Evolutionary conservation across 2,113 vertebrate genomes (phyloP).

Genomic region (Saccopteryx bilineata): DNA sequence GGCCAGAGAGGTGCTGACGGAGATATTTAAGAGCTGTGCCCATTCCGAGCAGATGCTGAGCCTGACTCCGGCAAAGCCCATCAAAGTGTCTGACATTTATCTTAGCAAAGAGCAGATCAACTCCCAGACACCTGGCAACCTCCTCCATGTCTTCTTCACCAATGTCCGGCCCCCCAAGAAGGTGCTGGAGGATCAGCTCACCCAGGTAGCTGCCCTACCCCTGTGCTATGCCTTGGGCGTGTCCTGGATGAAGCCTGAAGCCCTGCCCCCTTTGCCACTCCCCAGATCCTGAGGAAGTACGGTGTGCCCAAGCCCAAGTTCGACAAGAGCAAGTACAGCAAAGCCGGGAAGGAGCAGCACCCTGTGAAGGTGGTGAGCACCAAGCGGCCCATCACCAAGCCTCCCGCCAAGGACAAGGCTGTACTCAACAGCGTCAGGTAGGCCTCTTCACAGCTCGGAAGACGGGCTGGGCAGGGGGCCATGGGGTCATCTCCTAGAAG

Average conservation of each 20-base stretch:
- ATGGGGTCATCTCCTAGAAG: neutral
- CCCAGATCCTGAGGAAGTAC: slow-evolving; percentile 96
- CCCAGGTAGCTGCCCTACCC: slow-evolving; percentile 90
- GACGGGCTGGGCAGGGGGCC: neutral
- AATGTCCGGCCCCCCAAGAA: slow-evolving; percentile 97
- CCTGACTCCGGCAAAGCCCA: slow-evolving; percentile 94
- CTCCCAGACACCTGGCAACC: slow-evolving; percentile 96
- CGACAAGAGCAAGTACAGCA: slow-evolving; percentile 98
- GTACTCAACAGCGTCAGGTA: slow-evolving; percentile 97
- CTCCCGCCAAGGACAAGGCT: slow-evolving; percentile 95
- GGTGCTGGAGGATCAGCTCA: slow-evolving; percentile 97
- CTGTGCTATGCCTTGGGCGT: fast-evolving
- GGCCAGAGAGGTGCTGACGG: slow-evolving; percentile 95
- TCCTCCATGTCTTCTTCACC: slow-evolving; percentile 97
- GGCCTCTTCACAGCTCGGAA: neutral
- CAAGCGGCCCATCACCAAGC: slow-evolving; percentile 96
- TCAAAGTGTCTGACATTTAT: slow-evolving; percentile 97
- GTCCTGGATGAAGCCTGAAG: neutral
- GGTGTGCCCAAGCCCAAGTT: slow-evolving; percentile 94
- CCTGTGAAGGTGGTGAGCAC: slow-evolving; percentile 98
- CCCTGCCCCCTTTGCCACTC: fast-evolving
- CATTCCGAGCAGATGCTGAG: slow-evolving; percentile 97
- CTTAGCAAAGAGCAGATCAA: slow-evolving; percentile 99
- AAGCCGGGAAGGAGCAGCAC: slow-evolving; percentile 97
- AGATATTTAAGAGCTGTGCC: slow-evolving; percentile 98